Conservation (phyloP, 1,140 invertebrate species). For the Spodoptera frugiperda region DNA sequence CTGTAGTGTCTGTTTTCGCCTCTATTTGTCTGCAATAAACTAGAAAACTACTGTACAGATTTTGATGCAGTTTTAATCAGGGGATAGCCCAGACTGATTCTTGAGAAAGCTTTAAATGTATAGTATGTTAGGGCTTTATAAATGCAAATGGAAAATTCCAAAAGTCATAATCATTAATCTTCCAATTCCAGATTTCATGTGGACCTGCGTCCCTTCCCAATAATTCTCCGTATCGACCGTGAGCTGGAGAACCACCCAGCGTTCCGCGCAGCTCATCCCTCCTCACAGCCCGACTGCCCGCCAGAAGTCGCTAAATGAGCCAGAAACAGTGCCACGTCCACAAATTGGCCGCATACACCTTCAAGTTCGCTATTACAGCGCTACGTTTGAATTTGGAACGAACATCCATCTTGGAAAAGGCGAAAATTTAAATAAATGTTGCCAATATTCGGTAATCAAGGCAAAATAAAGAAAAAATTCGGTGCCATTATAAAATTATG, state of each 20-base stretch:
- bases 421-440: neutral
- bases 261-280: conserved; percentile 95
- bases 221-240: conserved; percentile 94
- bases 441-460: neutral
- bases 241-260: conserved; percentile 95
- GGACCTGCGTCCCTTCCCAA: conserved; percentile 95
- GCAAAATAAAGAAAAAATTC: neutral
- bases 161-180: too few relatives aligned
- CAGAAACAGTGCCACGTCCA: conserved; percentile 28
- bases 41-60: too few relatives aligned
- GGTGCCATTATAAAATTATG: conserved; percentile 3
- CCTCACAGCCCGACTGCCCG: conserved; percentile 96
- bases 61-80: too few relatives aligned
- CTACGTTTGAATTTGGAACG: conserved; percentile 13
- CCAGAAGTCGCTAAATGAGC: conserved; percentile 92
- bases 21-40: too few relatives aligned
- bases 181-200: conserved; percentile 92
- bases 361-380: conserved; percentile 4
- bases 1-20: too few relatives aligned
- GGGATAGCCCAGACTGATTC: too few relatives aligned
- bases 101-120: too few relatives aligned
- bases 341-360: conserved; percentile 20
- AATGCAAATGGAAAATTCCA: too few relatives aligned
- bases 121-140: too few relatives aligned
- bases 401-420: neutral